A percentile compares a stretch with the other conserved stretches of the same genome.
These are phyloP conservation scores for Phylloscopus trochilus DNA, from an alignment of 2,113 vertebrate species.

Conservation along the genomic window DNA sequence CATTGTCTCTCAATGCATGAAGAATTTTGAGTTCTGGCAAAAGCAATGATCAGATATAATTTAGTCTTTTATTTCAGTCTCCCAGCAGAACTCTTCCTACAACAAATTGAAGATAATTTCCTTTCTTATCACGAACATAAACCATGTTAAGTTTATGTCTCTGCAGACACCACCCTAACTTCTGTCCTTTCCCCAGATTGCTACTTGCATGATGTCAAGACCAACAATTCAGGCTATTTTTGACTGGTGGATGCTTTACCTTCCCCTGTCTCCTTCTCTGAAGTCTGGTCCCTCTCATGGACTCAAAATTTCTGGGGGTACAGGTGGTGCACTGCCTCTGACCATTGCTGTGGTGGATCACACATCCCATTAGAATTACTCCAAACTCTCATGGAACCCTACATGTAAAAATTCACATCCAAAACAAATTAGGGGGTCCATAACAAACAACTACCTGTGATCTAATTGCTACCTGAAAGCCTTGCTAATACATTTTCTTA, in stretches of 20 bases:
- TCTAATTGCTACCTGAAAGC: background rate
- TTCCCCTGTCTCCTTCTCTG: background rate
- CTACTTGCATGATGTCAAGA: fast-evolving
- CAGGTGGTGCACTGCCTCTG: background rate
- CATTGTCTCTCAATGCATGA: background rate
- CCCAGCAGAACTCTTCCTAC: background rate
- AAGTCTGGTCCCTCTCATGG: background rate
- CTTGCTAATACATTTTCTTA: background rate
- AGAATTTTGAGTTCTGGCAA: background rate
- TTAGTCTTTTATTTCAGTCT: background rate
- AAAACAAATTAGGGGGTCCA: background rate
- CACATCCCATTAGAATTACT: background rate
- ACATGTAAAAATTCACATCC: background rate
- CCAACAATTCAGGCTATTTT: background rate
- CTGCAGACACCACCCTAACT: background rate
- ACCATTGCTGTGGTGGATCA: background rate
- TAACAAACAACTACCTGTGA: background rate
- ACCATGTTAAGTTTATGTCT: background rate
- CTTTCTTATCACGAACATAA: background rate
- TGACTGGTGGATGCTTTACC: background rate
- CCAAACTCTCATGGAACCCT: background rate
- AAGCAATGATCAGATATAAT: background rate
- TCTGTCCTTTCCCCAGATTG: background rate
- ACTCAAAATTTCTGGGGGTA: background rate
- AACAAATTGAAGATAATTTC: background rate